phyloP scores from a whole-genome alignment of 2,888 invertebrate genomes.

The Caenorhabditis angaria region DNA sequence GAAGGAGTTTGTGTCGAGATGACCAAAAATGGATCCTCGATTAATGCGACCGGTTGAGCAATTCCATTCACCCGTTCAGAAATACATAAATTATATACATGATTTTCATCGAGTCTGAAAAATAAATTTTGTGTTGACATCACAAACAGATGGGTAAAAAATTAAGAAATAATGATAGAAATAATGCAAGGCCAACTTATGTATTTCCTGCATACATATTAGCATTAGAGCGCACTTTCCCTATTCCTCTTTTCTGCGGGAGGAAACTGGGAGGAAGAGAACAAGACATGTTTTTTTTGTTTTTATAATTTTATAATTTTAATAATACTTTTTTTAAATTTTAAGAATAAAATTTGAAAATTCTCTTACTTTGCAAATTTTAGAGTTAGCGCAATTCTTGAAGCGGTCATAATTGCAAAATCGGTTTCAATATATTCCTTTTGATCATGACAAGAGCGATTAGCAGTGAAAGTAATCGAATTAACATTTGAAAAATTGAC shows the following conservation, averaged over 20 bases:
- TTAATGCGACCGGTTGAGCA: slow-evolving; percentile 7
- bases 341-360: background rate
- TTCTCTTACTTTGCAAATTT: slow-evolving; percentile 17
- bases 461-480: slow-evolving; percentile 25
- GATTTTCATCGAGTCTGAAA: background rate
- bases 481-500: slow-evolving; percentile 13
- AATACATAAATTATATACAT: slow-evolving; percentile 20
- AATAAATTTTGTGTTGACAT: background rate
- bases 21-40: slow-evolving; percentile 28
- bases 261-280: too few species aligned
- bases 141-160: slow-evolving; percentile 13
- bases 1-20: slow-evolving; percentile 26
- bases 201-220: too few species aligned
- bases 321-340: background rate
- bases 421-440: slow-evolving; percentile 24
- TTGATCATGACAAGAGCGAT: slow-evolving; percentile 24
- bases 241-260: too few species aligned
- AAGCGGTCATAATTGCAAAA: slow-evolving; percentile 21
- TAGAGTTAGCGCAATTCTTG: slow-evolving; percentile 15
- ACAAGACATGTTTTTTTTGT: too few species aligned
- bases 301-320: background rate
- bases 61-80: slow-evolving; percentile 21
- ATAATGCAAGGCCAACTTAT: too few species aligned
- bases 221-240: too few species aligned
- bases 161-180: too few species aligned